Conservation (phyloP, 2,888 invertebrate genomes). For the Drosophila pegasa region DNA sequence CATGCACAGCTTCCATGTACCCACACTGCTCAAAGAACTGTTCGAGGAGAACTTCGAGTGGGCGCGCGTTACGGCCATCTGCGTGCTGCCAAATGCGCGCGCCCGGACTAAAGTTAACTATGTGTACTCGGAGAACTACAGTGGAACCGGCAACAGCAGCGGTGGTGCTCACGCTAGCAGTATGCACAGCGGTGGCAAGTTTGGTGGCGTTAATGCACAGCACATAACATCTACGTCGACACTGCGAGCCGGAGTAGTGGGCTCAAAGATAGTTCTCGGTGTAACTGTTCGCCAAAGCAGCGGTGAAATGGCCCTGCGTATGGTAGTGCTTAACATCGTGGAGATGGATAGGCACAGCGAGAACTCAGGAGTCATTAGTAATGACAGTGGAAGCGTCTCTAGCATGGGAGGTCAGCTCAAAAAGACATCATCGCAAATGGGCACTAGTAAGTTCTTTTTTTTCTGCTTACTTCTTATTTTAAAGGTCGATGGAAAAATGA, state of each 20-base stretch:
- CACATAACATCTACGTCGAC: slow-evolving; percentile 81
- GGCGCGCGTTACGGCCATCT: slow-evolving; percentile 89
- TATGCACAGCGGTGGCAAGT: slow-evolving; percentile 54
- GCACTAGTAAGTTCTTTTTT: slow-evolving; percentile 45
- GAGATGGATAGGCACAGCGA: slow-evolving; percentile 75
- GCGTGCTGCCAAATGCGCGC: slow-evolving; percentile 88
- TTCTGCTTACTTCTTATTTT: no score
- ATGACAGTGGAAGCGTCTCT: slow-evolving; percentile 65
- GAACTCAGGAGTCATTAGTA: slow-evolving; percentile 53
- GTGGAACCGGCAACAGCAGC: slow-evolving; percentile 49
- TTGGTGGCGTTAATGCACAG: slow-evolving; percentile 55
- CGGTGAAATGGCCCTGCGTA: slow-evolving; percentile 74
- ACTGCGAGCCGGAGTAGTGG: slow-evolving; percentile 79
- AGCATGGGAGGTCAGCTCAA: slow-evolving; percentile 63
- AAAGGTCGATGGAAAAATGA: no score
- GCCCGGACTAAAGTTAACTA: slow-evolving; percentile 78
- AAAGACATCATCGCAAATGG: slow-evolving; percentile 63
- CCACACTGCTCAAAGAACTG: slow-evolving; percentile 80
- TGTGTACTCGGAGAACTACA: slow-evolving; percentile 72
- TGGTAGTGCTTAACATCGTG: slow-evolving; percentile 80
- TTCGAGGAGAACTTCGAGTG: slow-evolving; percentile 82
- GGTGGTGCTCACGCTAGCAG: slow-evolving; percentile 40
- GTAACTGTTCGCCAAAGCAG: slow-evolving; percentile 78
- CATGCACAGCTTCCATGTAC: slow-evolving; percentile 87
- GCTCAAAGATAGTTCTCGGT: slow-evolving; percentile 82